Conservation (phyloP, 2,888 invertebrate genomes). For the Campoplex capitator region DNA sequence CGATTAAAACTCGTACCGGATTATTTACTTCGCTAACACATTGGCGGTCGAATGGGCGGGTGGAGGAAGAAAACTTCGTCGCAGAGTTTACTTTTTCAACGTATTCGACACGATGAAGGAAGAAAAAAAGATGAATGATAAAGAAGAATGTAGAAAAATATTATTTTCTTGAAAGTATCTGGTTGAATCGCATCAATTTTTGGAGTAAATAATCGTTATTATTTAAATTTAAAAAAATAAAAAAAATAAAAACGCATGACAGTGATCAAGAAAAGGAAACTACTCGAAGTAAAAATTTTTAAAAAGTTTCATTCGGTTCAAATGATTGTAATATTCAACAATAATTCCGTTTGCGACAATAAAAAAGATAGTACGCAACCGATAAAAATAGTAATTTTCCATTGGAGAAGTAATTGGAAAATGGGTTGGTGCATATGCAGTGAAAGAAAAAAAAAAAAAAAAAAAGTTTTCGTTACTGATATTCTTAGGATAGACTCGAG, state of each 20-base stretch:
- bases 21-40: conserved; percentile 58
- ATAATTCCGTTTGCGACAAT: background rate
- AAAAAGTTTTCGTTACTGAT: conserved; percentile 2
- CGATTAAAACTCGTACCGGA: conserved; percentile 57
- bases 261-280: background rate
- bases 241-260: background rate
- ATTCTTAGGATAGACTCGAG: conserved; percentile 29
- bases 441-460: conserved; percentile 6
- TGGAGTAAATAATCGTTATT: background rate
- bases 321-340: background rate
- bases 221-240: background rate
- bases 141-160: background rate
- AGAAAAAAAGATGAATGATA: conserved; percentile 11
- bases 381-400: background rate
- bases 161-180: background rate
- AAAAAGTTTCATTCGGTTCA: background rate
- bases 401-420: conserved; percentile 11
- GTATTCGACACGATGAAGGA: background rate
- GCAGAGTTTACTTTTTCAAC: conserved; percentile 30
- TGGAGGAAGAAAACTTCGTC: conserved; percentile 12
- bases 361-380: background rate
- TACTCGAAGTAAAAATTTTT: background rate
- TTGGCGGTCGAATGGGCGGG: conserved; percentile 19
- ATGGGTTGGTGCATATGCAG: background rate
- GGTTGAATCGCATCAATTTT: background rate